Base-by-base conservation (phyloP, 2,888 invertebrate species). In the Pollenia griseotomentosa region DNA sequence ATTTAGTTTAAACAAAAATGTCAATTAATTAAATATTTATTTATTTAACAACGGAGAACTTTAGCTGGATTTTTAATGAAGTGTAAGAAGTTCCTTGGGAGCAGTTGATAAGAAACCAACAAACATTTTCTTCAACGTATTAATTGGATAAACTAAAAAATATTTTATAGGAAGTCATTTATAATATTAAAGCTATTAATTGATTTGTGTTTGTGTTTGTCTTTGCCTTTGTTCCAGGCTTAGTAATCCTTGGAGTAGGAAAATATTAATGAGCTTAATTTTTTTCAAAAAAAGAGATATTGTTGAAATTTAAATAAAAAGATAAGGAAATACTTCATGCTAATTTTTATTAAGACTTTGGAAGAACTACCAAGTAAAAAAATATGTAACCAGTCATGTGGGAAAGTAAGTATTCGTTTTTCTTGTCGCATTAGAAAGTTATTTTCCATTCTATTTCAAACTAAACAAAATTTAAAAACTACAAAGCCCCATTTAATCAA, bases 1-100 rank as follows among this genome's bases (percentile, higher is more conserved):
- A 68, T 73, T 87, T 65, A n/a, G 53, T 77, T 82, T 74, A 83
- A 87, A 84, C 81, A 74, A 82, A 87, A 87, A 78, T 74, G 42
- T 61, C 87, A 84, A 87, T 87, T 87, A 87, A 84, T 84, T 84
- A 87, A 87, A 84, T 82, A 87, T 84, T 84, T 84, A 74, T 83
- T 70, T 83, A 46, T 68, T 75, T 70, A 63, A 55, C 53, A 77
- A 81, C 12, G 33, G 57, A 81, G 61, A 63, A 59, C 46, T 55
- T 81, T 61, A 23, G 66, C 40, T 61, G 14, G 44, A 55, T 84
- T 84, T 75, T 84, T 87, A 87, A 87, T 87, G 84, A 87, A 87
- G 87, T 84, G 78, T 87, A 81, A 81, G 81, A 78, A 78, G 16
- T 74, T 66, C 61, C 53, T 53, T 53, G 63, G 12, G 44, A 73